phyloP scores from a whole-genome alignment of 2,113 vertebrate genomes.

The Lagenorhynchus albirostris region DNA sequence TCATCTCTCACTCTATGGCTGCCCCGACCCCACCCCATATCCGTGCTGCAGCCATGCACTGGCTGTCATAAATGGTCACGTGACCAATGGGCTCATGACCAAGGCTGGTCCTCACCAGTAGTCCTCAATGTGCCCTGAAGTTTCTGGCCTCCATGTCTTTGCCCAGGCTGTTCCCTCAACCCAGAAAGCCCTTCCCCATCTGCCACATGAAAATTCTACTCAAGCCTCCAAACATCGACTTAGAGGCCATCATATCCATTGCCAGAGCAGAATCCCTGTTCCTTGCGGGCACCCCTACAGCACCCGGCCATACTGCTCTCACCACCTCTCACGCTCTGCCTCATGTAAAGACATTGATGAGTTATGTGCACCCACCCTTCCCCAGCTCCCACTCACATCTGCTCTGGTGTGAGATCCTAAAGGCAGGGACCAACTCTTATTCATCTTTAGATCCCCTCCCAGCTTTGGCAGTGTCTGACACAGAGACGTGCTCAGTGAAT shows the following conservation, averaged over 20 bases:
- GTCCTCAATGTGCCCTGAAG: background rate
- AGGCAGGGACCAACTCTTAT: background rate
- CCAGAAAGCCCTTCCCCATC: background rate
- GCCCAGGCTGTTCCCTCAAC: background rate
- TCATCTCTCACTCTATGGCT: background rate
- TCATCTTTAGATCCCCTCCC: background rate
- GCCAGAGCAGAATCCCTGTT: background rate
- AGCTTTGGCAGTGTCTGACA: background rate
- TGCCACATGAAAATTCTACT: background rate
- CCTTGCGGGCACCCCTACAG: background rate
- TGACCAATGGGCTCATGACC: background rate
- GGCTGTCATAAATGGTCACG: background rate
- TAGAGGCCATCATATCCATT: too few relatives aligned
- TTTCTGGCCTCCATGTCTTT: background rate
- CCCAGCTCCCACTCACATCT: background rate
- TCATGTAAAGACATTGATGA: fast-evolving
- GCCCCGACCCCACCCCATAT: background rate
- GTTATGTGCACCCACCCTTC: fast-evolving
- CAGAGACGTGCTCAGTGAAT: background rate
- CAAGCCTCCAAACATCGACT: background rate
- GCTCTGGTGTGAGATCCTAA: background rate
- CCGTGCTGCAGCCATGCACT: fast-evolving
- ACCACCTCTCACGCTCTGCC: fast-evolving
- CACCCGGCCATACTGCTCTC: fast-evolving
- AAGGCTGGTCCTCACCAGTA: background rate